Evolutionary conservation across 2,797 vertebrate genomes (phyloP).

Genomic region (Ctenochaetus hawaiiensis): DNA sequence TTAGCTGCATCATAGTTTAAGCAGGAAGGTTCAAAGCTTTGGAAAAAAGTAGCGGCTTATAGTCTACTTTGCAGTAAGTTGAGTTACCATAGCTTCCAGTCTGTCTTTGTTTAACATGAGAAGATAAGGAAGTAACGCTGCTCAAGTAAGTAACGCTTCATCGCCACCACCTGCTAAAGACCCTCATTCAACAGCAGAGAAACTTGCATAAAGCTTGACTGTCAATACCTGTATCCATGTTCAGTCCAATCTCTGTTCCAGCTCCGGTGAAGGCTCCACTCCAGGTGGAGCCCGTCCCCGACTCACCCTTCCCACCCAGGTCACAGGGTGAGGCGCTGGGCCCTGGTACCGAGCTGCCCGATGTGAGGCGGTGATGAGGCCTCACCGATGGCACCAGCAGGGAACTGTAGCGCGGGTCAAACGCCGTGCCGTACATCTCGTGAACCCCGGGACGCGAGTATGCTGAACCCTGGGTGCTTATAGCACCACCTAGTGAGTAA

Average conservation of each 20-base stretch:
- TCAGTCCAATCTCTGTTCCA: conserved; percentile 91
- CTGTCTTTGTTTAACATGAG: too few species aligned
- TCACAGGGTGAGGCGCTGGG: conserved; percentile 90
- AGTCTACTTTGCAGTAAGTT: too few species aligned
- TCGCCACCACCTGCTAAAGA: too few species aligned
- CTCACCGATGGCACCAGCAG: conserved; percentile 94
- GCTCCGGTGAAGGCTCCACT: conserved; percentile 88
- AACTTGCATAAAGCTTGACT: too few species aligned
- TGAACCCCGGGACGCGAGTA: conserved; percentile 91
- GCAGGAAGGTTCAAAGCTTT: too few species aligned
- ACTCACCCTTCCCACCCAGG: conserved; percentile 91
- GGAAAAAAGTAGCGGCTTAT: too few species aligned
- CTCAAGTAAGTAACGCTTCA: too few species aligned
- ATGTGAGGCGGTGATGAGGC: conserved; percentile 90
- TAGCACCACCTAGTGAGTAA: conserved; percentile 89
- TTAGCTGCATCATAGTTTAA: too few species aligned
- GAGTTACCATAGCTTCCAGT: too few species aligned
- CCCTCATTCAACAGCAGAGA: too few species aligned
- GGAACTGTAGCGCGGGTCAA: conserved; percentile 94
- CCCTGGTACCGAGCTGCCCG: conserved; percentile 83
- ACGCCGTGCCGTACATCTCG: conserved; percentile 94
- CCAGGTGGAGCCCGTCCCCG: conserved; percentile 86
- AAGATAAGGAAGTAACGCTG: too few species aligned
- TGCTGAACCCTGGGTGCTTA: conserved; percentile 88
- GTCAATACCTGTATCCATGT: conserved; percentile 93